phyloP scores from a whole-genome alignment of 2,797 vertebrate genomes.

The Avahi laniger region DNA sequence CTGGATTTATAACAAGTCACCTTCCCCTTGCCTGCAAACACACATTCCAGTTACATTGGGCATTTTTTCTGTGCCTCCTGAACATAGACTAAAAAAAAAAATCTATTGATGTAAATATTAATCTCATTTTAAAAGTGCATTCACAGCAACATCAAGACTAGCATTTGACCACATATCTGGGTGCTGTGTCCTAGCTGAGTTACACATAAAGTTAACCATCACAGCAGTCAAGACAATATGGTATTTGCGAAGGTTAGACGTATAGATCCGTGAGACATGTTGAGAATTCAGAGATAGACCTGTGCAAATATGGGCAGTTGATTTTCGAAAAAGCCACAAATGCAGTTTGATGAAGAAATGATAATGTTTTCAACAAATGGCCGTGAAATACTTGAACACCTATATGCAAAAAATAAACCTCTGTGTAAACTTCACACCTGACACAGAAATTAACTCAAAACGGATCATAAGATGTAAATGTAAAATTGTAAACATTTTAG shows the following conservation, averaged over 20 bases:
- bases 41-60: neutral
- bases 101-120: neutral
- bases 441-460: neutral
- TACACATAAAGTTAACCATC: neutral
- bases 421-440: neutral
- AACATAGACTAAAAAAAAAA: neutral
- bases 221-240: neutral
- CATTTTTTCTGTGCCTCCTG: neutral
- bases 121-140: neutral
- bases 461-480: neutral
- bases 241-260: neutral
- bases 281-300: neutral
- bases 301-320: neutral
- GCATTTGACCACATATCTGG: neutral
- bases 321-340: neutral
- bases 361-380: neutral
- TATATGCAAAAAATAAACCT: neutral
- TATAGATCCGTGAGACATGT: neutral
- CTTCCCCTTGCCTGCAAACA: neutral
- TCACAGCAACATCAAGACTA: neutral
- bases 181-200: neutral
- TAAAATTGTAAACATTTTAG: neutral
- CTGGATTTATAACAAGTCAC: neutral
- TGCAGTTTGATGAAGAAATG: neutral
- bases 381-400: neutral